phyloP scores from a whole-genome alignment of 2,888 invertebrate species.

The Gymnocheta viridis region DNA sequence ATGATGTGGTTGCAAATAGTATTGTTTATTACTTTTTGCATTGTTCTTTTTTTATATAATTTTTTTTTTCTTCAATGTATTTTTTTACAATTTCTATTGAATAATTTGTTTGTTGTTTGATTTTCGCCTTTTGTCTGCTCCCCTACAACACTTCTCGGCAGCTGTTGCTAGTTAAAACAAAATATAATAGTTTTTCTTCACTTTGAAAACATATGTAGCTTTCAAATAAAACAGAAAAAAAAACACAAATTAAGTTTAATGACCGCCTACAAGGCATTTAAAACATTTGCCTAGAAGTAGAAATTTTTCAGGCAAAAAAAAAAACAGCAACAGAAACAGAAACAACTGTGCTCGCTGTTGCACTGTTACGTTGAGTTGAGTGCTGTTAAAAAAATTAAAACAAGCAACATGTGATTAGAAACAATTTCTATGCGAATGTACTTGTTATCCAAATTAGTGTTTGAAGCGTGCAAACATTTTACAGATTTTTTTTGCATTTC shows the following conservation, averaged over 20 bases:
- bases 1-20: conserved; percentile 27
- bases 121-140: conserved; percentile 15
- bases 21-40: conserved; percentile 41
- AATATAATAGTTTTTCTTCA: conserved; percentile 17
- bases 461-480: conserved; percentile 31
- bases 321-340: neutral
- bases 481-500: neutral
- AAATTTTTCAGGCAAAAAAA: conserved; percentile 37
- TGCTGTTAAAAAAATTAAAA: conserved; percentile 38
- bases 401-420: conserved; percentile 52
- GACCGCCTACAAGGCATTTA: conserved; percentile 72
- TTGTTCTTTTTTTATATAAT: conserved; percentile 25
- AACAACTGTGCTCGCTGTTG: neutral
- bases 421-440: conserved; percentile 36
- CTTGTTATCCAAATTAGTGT: conserved; percentile 41
- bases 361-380: conserved; percentile 22
- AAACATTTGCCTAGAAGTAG: conserved; percentile 61
- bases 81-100: conserved; percentile 58
- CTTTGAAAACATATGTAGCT: conserved; percentile 25
- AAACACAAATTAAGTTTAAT: conserved; percentile 71
- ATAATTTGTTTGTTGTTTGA: conserved; percentile 62
- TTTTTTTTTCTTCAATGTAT: neutral
- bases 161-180: conserved; percentile 36
- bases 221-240: conserved; percentile 43
- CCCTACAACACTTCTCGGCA: neutral